A percentile compares a stretch with the other conserved stretches of the same genome.
Conservation (phyloP, 1,140 invertebrate genomes). For the Macrosteles quadrilineatus region DNA sequence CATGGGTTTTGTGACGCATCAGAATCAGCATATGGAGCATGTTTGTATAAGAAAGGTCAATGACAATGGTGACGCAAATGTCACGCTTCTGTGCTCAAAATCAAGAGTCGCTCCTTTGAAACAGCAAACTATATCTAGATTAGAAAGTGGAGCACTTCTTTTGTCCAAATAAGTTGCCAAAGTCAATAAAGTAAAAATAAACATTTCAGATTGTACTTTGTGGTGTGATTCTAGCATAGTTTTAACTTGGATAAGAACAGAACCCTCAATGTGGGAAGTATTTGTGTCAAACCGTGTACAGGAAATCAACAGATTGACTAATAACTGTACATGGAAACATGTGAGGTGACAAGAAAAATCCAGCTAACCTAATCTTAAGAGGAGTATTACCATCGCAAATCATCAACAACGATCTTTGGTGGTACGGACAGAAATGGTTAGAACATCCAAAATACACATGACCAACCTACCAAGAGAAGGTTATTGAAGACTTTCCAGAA, state of each 20-base stretch:
- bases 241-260: background rate
- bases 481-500: background rate
- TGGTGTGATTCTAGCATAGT: background rate
- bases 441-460: background rate
- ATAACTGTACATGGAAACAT: background rate
- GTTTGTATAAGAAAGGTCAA: conserved; percentile 16
- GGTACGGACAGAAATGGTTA: background rate
- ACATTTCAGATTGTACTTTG: background rate
- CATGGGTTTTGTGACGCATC: conserved; percentile 29
- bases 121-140: background rate
- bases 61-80: background rate
- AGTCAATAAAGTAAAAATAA: background rate
- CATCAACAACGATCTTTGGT: background rate
- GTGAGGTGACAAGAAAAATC: background rate
- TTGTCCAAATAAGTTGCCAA: background rate
- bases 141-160: background rate
- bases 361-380: background rate
- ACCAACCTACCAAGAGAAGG: background rate
- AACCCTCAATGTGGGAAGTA: background rate
- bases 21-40: conserved; percentile 8
- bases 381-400: background rate
- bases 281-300: background rate
- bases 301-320: background rate
- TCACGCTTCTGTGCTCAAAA: background rate
- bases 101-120: background rate